Base-by-base conservation (phyloP, 2,888 invertebrate species). In the Hirtodrosophila alboralis region DNA sequence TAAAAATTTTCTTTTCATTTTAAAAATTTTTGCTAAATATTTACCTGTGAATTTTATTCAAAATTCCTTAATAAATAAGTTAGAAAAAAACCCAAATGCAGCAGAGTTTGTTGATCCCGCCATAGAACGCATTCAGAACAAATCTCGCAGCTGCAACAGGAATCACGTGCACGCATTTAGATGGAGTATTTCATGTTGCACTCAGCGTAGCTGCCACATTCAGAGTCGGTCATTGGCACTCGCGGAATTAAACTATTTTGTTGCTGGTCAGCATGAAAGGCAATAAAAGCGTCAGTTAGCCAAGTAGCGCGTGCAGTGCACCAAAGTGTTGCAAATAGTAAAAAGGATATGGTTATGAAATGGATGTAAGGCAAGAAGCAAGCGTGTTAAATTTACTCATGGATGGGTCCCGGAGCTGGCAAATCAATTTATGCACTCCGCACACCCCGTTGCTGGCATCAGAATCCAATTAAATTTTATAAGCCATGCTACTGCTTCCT, bases 391-490 rank as follows among this genome's bases (percentile, higher is more conserved):
- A 47, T 18, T n/a, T 10, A 1, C n/a, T 16, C 4, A n/a, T n/a
- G n/a, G 18, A 3, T 18, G 18, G 5, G 5, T 18, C 18, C 21
- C 21, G 12, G 21, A 21, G 23, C 14, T 36, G 28, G 44, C 40
- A 57, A 70, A 70, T 70, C 70, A 70, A 57, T 65, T 70, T 65
- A 53, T 54, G 47, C 14, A 23, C 14, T 8, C 9, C 12, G 21
- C 8, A 4, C 27, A 10, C 9, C 27, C 6, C 30, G 47, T 45
- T 63, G 49, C 49, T 48, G 54, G 57, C 72, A 60, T 68, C 62
- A 67, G 67, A 81, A 73, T 68, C 79, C 77, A 83, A 84, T 85
- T 85, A 77, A 79, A 72, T 84, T 83, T 84, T 79, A 85, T 84
- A 77, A 83, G 73, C 75, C 83, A 68, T 83, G 68, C 74, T 57